Percentiles rank a stretch among this genome's conserved stretches.
Evolutionary conservation across 2,113 vertebrate genomes (phyloP).

Genomic region (Sinocyclocheilus grahami): DNA sequence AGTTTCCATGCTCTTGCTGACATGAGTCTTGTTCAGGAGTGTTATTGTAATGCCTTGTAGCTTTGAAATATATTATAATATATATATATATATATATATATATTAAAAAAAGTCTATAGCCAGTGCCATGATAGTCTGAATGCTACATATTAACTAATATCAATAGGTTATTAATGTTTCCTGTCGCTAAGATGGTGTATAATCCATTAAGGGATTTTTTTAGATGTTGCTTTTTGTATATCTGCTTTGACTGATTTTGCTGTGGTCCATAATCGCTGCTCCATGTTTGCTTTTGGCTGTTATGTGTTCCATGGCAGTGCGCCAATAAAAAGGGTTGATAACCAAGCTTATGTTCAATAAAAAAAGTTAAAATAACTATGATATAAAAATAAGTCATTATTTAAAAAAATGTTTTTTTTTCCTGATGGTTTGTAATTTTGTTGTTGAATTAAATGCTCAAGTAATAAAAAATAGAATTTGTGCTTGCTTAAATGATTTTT

Average conservation of each 20-base stretch:
- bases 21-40: no score
- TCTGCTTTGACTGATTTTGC: conserved; percentile 34
- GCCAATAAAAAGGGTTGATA: neutral
- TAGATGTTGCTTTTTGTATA: neutral
- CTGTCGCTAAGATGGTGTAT: neutral
- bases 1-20: neutral
- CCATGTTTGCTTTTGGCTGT: conserved; percentile 44
- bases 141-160: neutral
- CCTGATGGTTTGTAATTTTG: neutral
- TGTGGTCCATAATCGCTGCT: conserved; percentile 2
- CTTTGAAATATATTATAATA: no score
- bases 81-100: neutral
- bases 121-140: neutral
- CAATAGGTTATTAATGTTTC: neutral
- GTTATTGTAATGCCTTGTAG: no score
- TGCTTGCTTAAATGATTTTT: neutral
- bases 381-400: neutral
- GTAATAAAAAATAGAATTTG: no score
- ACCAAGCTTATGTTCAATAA: neutral
- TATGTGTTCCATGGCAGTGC: neutral
- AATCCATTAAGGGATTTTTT: neutral
- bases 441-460: neutral
- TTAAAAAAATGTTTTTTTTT: no score
- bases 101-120: neutral
- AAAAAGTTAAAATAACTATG: neutral